Evolutionary conservation across 2,888 invertebrate genomes (phyloP).

Genomic region (Nephrotoma appendiculata): DNA sequence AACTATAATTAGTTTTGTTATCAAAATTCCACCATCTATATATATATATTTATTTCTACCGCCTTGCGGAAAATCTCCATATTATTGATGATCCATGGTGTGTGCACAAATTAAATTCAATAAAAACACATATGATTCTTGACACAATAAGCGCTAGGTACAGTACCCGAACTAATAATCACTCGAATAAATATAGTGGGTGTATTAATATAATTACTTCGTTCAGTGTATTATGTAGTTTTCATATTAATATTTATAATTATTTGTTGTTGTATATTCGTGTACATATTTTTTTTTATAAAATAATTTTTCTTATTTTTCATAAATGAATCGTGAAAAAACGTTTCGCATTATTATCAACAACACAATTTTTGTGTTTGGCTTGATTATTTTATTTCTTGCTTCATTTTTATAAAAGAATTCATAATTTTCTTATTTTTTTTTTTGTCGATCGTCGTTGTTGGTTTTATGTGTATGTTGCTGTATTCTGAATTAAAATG

Average conservation of each 20-base stretch:
- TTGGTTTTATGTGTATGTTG: not conserved
- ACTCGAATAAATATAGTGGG: not conserved
- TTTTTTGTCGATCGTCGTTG: not conserved
- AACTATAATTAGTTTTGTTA: too few species aligned
- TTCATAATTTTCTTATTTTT: not conserved
- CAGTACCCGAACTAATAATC: not conserved
- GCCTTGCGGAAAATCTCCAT: too few species aligned
- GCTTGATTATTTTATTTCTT: not conserved
- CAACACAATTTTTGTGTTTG: conserved; percentile 4
- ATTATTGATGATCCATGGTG: not conserved
- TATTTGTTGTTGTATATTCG: not conserved
- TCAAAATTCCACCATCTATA: too few species aligned
- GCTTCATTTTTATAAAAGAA: not conserved
- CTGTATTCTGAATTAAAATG: not conserved
- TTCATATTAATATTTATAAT: not conserved
- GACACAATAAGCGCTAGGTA: not conserved
- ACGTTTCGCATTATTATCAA: conserved; percentile 4
- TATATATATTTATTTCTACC: too few species aligned
- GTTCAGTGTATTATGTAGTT: not conserved
- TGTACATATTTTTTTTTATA: not conserved
- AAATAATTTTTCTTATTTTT: conserved; percentile 1
- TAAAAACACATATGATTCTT: not conserved
- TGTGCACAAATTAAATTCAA: not conserved
- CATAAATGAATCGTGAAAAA: conserved; percentile 2
- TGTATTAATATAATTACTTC: not conserved